Conservation (phyloP, 1,140 invertebrate species). For the Stenopsyche tienmushanensis region DNA sequence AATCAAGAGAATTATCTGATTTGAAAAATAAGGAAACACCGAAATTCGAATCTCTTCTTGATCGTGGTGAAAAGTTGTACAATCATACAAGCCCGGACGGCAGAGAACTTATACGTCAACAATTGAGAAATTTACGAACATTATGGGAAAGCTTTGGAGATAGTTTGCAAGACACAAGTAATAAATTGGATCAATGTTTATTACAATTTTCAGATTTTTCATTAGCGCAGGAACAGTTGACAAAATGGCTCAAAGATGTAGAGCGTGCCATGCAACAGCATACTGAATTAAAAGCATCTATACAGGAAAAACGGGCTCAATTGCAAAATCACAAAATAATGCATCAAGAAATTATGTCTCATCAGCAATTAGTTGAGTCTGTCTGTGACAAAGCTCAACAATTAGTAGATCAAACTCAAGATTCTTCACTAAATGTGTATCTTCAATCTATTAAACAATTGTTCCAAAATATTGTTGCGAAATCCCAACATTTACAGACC, state of each 20-base stretch:
- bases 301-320: constrained; percentile 93
- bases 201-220: constrained; percentile 88
- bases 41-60: constrained; percentile 83
- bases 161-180: constrained; percentile 72
- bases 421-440: constrained; percentile 81
- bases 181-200: constrained; percentile 85
- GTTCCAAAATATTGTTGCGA: constrained; percentile 84
- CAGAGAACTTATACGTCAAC: constrained; percentile 86
- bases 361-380: constrained; percentile 84
- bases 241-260: constrained; percentile 89
- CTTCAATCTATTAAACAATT: constrained; percentile 86
- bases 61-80: constrained; percentile 89
- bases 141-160: constrained; percentile 88
- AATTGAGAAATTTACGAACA: constrained; percentile 78
- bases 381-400: constrained; percentile 91
- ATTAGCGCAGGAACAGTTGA: constrained; percentile 84
- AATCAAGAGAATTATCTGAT: constrained; percentile 79
- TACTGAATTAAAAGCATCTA: constrained; percentile 83
- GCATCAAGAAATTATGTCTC: constrained; percentile 93
- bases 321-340: constrained; percentile 92
- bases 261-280: constrained; percentile 89
- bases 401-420: constrained; percentile 85
- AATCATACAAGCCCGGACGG: constrained; percentile 91
- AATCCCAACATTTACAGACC: constrained; percentile 82
- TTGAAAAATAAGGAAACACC: constrained; percentile 76